Base-by-base conservation (phyloP, 1,140 invertebrate species). In the Triops cancriformis region DNA sequence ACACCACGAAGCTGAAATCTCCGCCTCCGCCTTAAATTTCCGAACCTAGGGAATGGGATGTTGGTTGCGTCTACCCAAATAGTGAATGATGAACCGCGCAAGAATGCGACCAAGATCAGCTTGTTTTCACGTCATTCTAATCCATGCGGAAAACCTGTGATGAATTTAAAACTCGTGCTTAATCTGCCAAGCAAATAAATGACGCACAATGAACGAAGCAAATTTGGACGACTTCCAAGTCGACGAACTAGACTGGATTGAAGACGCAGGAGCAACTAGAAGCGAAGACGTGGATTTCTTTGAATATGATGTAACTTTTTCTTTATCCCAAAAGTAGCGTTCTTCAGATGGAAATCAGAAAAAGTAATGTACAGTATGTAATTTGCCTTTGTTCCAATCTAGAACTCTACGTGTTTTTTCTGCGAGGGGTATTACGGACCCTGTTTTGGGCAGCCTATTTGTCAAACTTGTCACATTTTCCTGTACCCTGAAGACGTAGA, bases 371-470 rank as follows among this genome's bases (percentile, higher is more conserved):
- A 7, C 9, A 45, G 43, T 45, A n/a, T n/a, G n/a, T 45, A 64
- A 64, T 12, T 14, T 76, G 23, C 75, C 75, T 72, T 64, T 81
- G 80, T 81, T 80, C 72, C 77, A 23, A 89, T 88, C 74, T 82
- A 91, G 90, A 88, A 89, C 81, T 83, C 85, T 5, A 85, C 88
- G 14, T 97, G 94, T 84, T 91, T 90, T 82, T 88, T 93, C 77
- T 98, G 95, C 83, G 92, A 93, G 87, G 95, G 95, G 28, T 98
- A 92, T 84, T 97, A 97, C 86, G 94, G 94, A 1, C 92, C 93
- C 1, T 94, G 90, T 85, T 96, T 94, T 85, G 93, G 91, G 26
- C 93, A 97, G 82, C 94, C 94, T 26, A 89, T 96, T n/a, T 98
- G 96, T 85, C 88, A 91, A 9, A 96, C 94, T 1, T 98, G 96